Conservation (phyloP, 1,140 invertebrate species). For the Platyscapa corneri region DNA sequence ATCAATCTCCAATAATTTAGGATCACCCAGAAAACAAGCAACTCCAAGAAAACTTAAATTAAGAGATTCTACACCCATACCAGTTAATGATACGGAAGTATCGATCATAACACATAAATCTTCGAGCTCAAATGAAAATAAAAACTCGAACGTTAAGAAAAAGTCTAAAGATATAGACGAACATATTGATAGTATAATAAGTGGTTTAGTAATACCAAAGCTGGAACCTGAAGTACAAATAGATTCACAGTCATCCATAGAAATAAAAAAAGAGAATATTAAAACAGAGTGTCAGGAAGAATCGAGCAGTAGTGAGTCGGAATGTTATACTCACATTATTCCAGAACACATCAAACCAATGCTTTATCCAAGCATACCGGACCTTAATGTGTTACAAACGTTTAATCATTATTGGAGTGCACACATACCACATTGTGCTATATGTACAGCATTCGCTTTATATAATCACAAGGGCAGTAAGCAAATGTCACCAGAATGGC, state of each 20-base stretch:
- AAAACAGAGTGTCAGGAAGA: constrained; percentile 10
- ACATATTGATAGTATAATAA: constrained; percentile 26
- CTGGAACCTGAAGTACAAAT: constrained; percentile 28
- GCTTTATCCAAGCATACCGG: constrained; percentile 64
- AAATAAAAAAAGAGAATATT: constrained; percentile 24
- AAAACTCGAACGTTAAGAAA: constrained; percentile 6
- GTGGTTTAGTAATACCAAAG: constrained; percentile 37
- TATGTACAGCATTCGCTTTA: constrained; percentile 67
- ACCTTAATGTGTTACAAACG: constrained; percentile 61
- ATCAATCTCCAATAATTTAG: neutral
- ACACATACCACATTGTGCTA: constrained; percentile 68
- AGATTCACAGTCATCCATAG: constrained; percentile 16
- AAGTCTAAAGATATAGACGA: constrained; percentile 33
- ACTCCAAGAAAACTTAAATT: constrained; percentile 46
- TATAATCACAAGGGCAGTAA: constrained; percentile 59
- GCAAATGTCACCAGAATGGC: constrained; percentile 70
- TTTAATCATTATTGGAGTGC: constrained; percentile 73
- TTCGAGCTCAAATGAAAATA: constrained; percentile 8
- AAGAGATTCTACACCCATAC: neutral
- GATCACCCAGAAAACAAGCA: constrained; percentile 40
- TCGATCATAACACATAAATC: constrained; percentile 29
- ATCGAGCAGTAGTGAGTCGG: neutral
- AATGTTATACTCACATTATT: constrained; percentile 50
- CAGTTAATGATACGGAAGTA: constrained; percentile 13
- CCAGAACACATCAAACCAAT: constrained; percentile 68